Base-by-base conservation (phyloP, 2,797 vertebrate species). In the Spea hammondii region DNA sequence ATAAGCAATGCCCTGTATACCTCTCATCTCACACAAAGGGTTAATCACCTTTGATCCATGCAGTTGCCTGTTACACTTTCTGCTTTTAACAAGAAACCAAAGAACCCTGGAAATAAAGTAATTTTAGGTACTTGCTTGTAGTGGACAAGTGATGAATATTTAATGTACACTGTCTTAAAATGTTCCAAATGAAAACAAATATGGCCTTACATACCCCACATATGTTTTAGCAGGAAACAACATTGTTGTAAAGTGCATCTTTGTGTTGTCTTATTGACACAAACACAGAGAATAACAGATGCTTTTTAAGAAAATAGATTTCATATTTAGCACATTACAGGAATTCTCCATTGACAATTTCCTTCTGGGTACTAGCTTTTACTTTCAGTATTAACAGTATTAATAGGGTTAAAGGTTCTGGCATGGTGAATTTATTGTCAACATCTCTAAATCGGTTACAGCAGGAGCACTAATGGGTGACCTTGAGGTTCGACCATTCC, bases 381-480 rank as follows among this genome's bases (percentile, higher is more conserved):
- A 92, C 92, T 93, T 92, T 90, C 87, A 85, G 92, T 93, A 92
- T 88, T 88, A 82, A 59, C 90, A 90, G 94, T 93, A 94, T 94
- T 96, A 96, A 96, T 91, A 96, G 95, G 96, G 96, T 97, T 95
- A 98, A 97, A 97, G 95, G 95, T 97, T 92, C 90, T 76, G 87
- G 87, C 80, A 88, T 83, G 87, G 92, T 93, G 94, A 94, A 98
- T 97, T 97, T 96, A 98, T 96, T 93, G 94, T 92, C 79, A 91
- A 91, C 89, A 85, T 93, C 92, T 92, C 90, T 84, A 88, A 87
- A 92, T 90, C 91, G 86, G 91, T 93, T 92, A 88, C 91, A 91
- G 89, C 91, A 89, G 88, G 96, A 98, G 94, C 96, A 97, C 97
- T 99, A 99, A 99, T 99, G 97, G 97, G 94, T 98, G 96, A 99